Conservation (phyloP, 2,888 invertebrate genomes). For the Ferdinandea cuprea region DNA sequence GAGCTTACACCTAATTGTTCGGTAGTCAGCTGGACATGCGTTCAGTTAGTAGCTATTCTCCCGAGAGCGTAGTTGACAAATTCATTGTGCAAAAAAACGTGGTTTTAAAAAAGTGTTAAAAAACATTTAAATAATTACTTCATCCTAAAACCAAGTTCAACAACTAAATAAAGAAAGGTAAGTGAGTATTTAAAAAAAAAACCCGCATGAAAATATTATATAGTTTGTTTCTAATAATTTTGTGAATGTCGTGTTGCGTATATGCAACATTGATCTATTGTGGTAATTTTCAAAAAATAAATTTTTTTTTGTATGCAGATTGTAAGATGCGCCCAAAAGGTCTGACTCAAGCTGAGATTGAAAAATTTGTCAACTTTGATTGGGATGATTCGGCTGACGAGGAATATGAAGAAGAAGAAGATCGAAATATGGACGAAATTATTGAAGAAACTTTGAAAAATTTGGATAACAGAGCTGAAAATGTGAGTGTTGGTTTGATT, state of each 20-base stretch:
- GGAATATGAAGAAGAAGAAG: constrained; percentile 58
- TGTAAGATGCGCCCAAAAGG: constrained; percentile 65
- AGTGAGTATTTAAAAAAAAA: constrained; percentile 51
- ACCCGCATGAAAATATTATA: constrained; percentile 39
- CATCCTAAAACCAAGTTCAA: no score
- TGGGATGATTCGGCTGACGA: constrained; percentile 61
- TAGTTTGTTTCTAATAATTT: constrained; percentile 63
- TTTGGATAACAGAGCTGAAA: constrained; percentile 47
- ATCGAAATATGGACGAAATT: constrained; percentile 21
- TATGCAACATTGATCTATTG: constrained; percentile 65
- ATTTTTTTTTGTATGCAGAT: constrained; percentile 41
- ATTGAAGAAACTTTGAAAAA: constrained; percentile 65
- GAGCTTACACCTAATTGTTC: no score
- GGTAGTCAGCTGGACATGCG: no score
- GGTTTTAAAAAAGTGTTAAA: no score
- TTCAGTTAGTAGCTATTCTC: no score
- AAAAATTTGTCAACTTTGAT: constrained; percentile 57
- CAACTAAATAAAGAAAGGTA: no score
- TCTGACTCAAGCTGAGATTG: constrained; percentile 54
- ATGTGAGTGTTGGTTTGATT: constrained; percentile 61
- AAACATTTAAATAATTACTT: no score
- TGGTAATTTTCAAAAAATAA: constrained; percentile 49
- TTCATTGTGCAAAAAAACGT: no score
- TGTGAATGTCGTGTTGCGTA: constrained; percentile 64
- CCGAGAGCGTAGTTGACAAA: no score